phyloP scores from a whole-genome alignment of 2,113 vertebrate genomes.

The Psilopsiagon aymara region DNA sequence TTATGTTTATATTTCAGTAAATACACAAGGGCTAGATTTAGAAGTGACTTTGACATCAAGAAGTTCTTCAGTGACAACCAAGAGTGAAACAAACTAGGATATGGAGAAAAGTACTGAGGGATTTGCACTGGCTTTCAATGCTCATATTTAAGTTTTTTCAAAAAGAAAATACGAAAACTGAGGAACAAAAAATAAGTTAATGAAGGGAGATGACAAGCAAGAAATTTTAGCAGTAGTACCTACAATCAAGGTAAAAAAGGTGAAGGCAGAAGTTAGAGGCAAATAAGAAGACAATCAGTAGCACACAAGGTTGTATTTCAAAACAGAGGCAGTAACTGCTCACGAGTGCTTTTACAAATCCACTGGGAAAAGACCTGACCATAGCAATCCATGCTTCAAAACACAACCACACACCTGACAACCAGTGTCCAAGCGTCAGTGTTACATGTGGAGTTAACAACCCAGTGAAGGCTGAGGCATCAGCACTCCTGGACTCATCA shows the following conservation, averaged over 20 bases:
- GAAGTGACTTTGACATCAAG: neutral
- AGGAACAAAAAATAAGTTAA: neutral
- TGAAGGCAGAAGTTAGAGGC: neutral
- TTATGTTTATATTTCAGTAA: slow-evolving; percentile 20
- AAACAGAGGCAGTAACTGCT: neutral
- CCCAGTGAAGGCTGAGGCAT: accelerated
- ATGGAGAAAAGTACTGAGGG: neutral
- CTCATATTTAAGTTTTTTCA: neutral
- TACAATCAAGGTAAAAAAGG: neutral
- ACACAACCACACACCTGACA: neutral
- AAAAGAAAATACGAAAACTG: neutral
- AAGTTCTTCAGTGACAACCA: neutral
- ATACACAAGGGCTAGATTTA: neutral
- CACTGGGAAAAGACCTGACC: neutral
- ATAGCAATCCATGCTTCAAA: neutral
- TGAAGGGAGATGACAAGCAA: neutral
- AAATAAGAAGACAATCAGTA: neutral
- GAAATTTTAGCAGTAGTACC: neutral
- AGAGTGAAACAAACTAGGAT: neutral
- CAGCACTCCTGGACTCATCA: neutral
- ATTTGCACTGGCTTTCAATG: neutral
- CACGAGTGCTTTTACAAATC: neutral
- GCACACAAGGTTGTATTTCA: neutral
- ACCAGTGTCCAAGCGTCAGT: neutral
- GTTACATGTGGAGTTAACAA: neutral